Evolutionary conservation across 92 coral and sea anemone genomes (phyloP), one percentile per base, ranked within the genome.

Genomic region (Galaxea fascicularis): DNA sequence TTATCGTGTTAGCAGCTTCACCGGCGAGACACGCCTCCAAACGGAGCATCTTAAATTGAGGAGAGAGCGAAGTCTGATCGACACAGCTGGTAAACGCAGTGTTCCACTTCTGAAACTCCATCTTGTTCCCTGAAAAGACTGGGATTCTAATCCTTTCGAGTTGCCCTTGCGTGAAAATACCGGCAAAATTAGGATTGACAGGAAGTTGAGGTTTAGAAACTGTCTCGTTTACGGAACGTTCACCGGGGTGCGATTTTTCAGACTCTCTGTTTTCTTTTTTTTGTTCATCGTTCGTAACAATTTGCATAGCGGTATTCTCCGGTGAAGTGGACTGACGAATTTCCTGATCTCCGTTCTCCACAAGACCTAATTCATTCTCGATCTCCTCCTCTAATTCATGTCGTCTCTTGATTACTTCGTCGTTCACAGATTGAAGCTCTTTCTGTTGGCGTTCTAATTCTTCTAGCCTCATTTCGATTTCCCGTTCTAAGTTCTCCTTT

Each of bases 41-140:
- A 8, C 95, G 79, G n/a, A 89, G 79, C 95, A 93, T 86, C 29
- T 93, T 83, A 46, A 89, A 87, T 65, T 92, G 93, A 20, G 95
- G 87, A 0, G 86, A 14, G 44, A 92, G 39, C 8, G 84, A 73
- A 0, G 91, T 86, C 60, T 58, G 20, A 56, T 89, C 93, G 8
- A 86, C 91, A 74, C 93, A 89, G n/a, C 87, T 90, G 8, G 86
- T 85, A 67, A 89, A 89, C 11, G 90, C 89, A 1, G 90, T 87
- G 64, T 79, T 30, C 91, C 91, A 87, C 21, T 29, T 79, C 25
- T 89, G 91, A 71, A 68, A 90, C 10, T 90, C 73, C 68, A 65
- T 83, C 44, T 90, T 90, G 57, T 87, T 77, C 24, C 94, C 94
- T 17, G 85, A 29, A 26, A 86, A 90, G 7, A 51, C 45, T 13